A percentile compares a stretch with the other conserved stretches of the same genome.
Conservation (phyloP, 1,140 invertebrate species). For the Ips typographus region DNA sequence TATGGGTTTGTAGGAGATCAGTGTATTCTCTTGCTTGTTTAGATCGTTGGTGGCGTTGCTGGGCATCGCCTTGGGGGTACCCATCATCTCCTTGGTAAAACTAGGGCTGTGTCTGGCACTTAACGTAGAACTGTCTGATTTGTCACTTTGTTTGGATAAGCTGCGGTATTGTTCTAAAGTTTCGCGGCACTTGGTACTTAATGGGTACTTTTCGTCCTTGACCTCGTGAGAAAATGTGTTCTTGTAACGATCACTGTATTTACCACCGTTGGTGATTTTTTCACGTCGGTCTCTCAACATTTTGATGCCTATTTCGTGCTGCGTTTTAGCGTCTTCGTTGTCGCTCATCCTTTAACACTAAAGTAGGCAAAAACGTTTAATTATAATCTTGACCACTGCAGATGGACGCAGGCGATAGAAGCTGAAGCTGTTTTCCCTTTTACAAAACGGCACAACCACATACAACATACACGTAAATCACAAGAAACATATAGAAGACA, state of each 20-base stretch:
- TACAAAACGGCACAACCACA: conserved; percentile 4
- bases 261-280: conserved; percentile 45
- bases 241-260: conserved; percentile 49
- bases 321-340: conserved; percentile 10
- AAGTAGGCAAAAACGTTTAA: conserved; percentile 31
- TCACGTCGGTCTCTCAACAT: conserved; percentile 45
- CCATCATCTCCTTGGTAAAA: conserved; percentile 36
- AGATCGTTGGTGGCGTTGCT: conserved; percentile 50
- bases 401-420: conserved; percentile 4
- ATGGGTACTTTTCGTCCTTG: conserved; percentile 37
- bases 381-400: too few species aligned
- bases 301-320: conserved; percentile 40
- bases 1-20: conserved; percentile 44
- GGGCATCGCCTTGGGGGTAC: conserved; percentile 26
- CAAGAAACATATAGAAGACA: conserved; percentile 17
- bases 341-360: conserved; percentile 43
- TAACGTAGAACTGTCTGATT: conserved; percentile 16
- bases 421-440: conserved; percentile 15
- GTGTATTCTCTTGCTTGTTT: conserved; percentile 46
- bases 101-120: conserved; percentile 20
- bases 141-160: conserved; percentile 22
- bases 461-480: conserved; percentile 8
- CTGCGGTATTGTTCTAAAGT: conserved; percentile 37
- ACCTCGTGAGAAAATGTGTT: conserved; percentile 43
- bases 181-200: conserved; percentile 38